phyloP scores from a whole-genome alignment of 2,888 invertebrate genomes.

The Dinocampus coccinellae region DNA sequence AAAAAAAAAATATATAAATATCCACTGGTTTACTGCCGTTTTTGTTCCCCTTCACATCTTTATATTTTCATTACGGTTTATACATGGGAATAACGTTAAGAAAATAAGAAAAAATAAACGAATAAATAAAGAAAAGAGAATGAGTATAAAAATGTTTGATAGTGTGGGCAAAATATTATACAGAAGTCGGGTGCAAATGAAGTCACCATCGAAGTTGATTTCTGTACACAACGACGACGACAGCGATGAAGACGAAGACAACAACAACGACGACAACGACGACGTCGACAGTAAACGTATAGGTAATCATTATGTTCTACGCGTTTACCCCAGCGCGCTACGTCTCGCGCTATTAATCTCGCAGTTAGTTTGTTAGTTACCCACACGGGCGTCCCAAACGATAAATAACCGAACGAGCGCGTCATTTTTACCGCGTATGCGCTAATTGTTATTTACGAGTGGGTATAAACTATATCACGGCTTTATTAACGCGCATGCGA shows the following conservation, averaged over 20 bases:
- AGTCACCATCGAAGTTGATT: constrained; percentile 45
- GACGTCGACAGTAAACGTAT: constrained; percentile 7
- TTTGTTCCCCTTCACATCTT: background rate
- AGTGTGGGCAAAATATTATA: constrained; percentile 3
- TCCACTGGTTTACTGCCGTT: background rate
- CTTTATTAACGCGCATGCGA: constrained; percentile 54
- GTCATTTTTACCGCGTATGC: constrained; percentile 54
- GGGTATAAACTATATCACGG: constrained; percentile 57
- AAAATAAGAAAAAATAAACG: too few species aligned
- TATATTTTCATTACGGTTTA: too few species aligned
- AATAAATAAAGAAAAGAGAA: background rate
- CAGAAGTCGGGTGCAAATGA: constrained; percentile 47
- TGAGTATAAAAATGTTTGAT: constrained; percentile 13
- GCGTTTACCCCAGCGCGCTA: constrained; percentile 50
- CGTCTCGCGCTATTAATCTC: constrained; percentile 59
- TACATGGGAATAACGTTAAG: constrained; percentile 4
- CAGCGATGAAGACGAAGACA: too few species aligned
- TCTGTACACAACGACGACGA: background rate
- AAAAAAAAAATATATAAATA: too few species aligned
- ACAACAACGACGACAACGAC: background rate
- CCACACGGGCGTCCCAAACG: constrained; percentile 40
- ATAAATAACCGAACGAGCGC: constrained; percentile 51
- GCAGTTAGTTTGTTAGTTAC: constrained; percentile 59
- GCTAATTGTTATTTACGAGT: constrained; percentile 66
- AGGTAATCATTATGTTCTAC: constrained; percentile 53